Evolutionary conservation across 64 coral and sea anemone species (phyloP).

Genomic region (Montipora sp.): DNA sequence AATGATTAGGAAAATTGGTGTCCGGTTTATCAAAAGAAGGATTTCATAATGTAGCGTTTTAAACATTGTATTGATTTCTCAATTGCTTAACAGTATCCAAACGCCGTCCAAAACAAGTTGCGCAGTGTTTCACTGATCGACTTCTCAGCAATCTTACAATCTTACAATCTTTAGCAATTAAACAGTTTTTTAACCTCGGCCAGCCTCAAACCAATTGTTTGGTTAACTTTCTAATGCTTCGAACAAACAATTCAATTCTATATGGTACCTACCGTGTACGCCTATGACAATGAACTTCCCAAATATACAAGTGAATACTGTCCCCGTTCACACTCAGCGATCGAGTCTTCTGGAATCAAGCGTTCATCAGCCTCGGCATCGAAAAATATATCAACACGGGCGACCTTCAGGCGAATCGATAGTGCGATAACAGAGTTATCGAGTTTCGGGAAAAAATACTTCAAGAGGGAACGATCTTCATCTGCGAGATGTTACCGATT

Average conservation of each 20-base stretch:
- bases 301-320: background rate
- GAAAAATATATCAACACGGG: too few species aligned
- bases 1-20: background rate
- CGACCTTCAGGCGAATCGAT: background rate
- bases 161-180: background rate
- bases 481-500: background rate
- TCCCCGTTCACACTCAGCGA: background rate
- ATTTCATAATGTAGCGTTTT: background rate
- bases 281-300: background rate
- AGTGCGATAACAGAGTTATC: background rate
- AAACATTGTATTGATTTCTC: background rate
- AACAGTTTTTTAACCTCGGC: background rate
- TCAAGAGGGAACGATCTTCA: background rate
- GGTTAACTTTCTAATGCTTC: background rate
- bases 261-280: background rate
- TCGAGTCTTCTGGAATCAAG: background rate
- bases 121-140: background rate
- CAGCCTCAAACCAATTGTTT: background rate
- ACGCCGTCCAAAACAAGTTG: too few species aligned
- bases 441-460: background rate
- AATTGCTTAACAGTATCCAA: background rate
- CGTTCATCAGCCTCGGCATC: background rate
- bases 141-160: background rate
- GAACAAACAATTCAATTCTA: background rate
- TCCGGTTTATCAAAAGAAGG: background rate